Base-by-base conservation (phyloP, 2,113 vertebrate genomes). In the Eonycteris spelaea region DNA sequence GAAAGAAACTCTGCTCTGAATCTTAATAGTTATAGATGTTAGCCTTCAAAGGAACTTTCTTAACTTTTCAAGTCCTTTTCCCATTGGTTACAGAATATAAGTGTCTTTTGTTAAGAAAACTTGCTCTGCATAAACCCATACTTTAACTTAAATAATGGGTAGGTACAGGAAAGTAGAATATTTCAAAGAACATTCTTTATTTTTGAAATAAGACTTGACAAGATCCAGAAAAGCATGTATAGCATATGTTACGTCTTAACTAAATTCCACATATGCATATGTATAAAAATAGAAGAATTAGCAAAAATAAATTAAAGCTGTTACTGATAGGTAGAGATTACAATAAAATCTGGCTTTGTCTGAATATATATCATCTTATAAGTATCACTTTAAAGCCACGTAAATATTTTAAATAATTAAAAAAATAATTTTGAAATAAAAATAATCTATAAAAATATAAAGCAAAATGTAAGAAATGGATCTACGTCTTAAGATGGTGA, bases 21-120 rank as follows among this genome's bases (percentile, higher is more conserved):
- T 98, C 51, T 97, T 94, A 94, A 96, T 95, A 92, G n/a, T 63
- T 51, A 43, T 3, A 96, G 92, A 94, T 1, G 1, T 71, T 89
- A 71, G 18, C 53, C 78, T 97, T 96, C 74, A 91, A 96, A 96
- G 78, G 65, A 95, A 91, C 16, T 57, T 83, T 65, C 33, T 94
- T 67, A 90, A 67, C 68, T 91, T 97, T 94, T 84, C 71, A 67
- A 87, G 68, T 85, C 53, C 15, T 19, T 55, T 90, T 71, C 59
- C 16, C 53, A 86, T 38, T 82, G 59, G 61, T 53, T 95, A 93
- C n/a, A 63, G 53, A 91, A 86, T 83, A 38, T 38, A n/a, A 55
- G 35, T 40, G 12, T 51, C 19, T 68, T 95, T 94, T 86, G 16
- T 96, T 92, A 55, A 86, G 48, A 71, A 96, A 92, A 63, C 43